These are phyloP conservation scores for Chaitophorus viminalis DNA, from an alignment of 2,888 invertebrate genomes.

Conservation along the genomic window DNA sequence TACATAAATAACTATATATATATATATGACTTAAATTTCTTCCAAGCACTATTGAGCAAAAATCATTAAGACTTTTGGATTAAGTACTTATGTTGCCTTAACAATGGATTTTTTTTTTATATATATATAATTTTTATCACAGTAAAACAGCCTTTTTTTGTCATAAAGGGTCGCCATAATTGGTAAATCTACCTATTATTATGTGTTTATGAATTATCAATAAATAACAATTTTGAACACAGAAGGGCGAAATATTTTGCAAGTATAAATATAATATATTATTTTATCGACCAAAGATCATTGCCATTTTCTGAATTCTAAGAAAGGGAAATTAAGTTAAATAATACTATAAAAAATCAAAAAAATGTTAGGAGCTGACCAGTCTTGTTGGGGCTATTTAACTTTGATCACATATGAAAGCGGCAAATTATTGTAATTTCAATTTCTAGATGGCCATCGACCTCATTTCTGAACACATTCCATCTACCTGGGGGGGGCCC, in stretches of 20 bases:
- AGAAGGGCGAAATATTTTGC: slow-evolving; percentile 55
- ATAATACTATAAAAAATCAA: slow-evolving; percentile 59
- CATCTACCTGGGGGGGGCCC: slow-evolving; percentile 53
- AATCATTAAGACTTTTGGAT: slow-evolving; percentile 45
- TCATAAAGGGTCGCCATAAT: slow-evolving; percentile 55
- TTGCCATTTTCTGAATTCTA: slow-evolving; percentile 37
- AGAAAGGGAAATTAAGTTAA: slow-evolving; percentile 44
- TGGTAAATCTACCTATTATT: slow-evolving; percentile 19
- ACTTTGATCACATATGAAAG: slow-evolving; percentile 57
- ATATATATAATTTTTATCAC: slow-evolving; percentile 49
- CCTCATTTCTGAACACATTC: slow-evolving; percentile 56
- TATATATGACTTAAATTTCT: slow-evolving; percentile 46
- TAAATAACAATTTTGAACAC: slow-evolving; percentile 62
- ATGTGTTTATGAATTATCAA: slow-evolving; percentile 56
- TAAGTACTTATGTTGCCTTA: slow-evolving; percentile 49
- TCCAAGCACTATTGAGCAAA: slow-evolving; percentile 52
- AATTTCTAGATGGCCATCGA: slow-evolving; percentile 53
- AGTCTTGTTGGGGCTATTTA: slow-evolving; percentile 54
- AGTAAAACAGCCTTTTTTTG: slow-evolving; percentile 60
- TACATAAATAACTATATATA: neutral
- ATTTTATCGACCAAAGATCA: slow-evolving; percentile 35
- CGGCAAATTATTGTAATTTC: slow-evolving; percentile 35
- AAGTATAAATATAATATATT: slow-evolving; percentile 60
- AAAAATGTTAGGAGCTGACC: slow-evolving; percentile 41
- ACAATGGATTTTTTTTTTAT: slow-evolving; percentile 41